Conservation (phyloP, 2,888 invertebrate genomes). For the Latrodectus elegans region DNA sequence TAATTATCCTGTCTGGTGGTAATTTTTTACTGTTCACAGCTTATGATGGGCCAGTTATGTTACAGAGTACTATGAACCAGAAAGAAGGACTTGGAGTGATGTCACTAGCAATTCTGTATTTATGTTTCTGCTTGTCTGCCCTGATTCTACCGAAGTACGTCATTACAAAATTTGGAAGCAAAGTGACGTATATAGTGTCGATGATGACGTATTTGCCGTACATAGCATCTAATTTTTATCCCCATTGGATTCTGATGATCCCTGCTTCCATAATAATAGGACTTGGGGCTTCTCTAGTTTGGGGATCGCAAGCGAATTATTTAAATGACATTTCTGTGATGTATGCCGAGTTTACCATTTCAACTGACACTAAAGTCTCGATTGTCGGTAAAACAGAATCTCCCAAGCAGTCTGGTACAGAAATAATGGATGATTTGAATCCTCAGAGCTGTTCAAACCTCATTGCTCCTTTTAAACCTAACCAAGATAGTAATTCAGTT, state of each 20-base stretch:
- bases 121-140: slow-evolving; percentile 93
- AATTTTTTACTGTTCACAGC: slow-evolving; percentile 96
- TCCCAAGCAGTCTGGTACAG: neutral
- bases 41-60: slow-evolving; percentile 94
- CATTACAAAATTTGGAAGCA: slow-evolving; percentile 93
- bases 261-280: slow-evolving; percentile 94
- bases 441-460: neutral
- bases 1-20: slow-evolving; percentile 11
- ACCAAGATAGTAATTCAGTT: neutral
- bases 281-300: slow-evolving; percentile 95
- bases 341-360: slow-evolving; percentile 76
- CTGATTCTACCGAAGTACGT: slow-evolving; percentile 95
- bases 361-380: neutral
- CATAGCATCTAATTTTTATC: slow-evolving; percentile 94
- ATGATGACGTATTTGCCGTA: slow-evolving; percentile 96
- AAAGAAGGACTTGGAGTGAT: slow-evolving; percentile 92
- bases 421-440: neutral
- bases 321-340: slow-evolving; percentile 93
- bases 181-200: slow-evolving; percentile 94
- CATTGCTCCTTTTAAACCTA: neutral
- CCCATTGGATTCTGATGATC: slow-evolving; percentile 89
- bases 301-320: slow-evolving; percentile 99
- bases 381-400: neutral
- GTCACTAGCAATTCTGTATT: slow-evolving; percentile 92
- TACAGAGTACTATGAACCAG: slow-evolving; percentile 92